Percentiles rank a stretch among this genome's conserved stretches.
phyloP scores from a whole-genome alignment of 2,888 invertebrate species.

The Heliconius sara region DNA sequence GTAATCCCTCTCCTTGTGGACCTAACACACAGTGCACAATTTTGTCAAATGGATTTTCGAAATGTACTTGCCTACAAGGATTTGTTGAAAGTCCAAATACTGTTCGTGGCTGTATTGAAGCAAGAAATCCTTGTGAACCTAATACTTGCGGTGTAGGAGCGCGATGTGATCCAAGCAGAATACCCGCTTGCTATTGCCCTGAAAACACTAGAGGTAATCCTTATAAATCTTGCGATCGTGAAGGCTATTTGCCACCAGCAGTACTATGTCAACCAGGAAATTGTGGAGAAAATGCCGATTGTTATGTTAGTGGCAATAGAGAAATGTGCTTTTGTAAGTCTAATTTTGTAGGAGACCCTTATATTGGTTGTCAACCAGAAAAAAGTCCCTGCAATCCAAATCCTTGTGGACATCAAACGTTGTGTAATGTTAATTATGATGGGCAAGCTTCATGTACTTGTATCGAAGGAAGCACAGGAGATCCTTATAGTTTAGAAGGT shows the following conservation, averaged over 20 bases:
- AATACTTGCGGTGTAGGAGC: constrained; percentile 92
- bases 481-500: constrained; percentile 88
- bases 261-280: constrained; percentile 91
- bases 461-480: constrained; percentile 89
- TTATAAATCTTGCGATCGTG: constrained; percentile 88
- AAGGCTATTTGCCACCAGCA: constrained; percentile 80
- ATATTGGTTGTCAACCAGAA: constrained; percentile 88
- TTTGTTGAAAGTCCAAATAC: constrained; percentile 95
- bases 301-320: constrained; percentile 91
- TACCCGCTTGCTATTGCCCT: constrained; percentile 94
- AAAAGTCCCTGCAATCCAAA: constrained; percentile 90
- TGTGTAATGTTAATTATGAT: constrained; percentile 87
- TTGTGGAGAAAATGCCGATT: constrained; percentile 92
- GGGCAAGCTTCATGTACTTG: constrained; percentile 90
- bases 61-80: constrained; percentile 93
- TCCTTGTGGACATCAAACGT: constrained; percentile 91
- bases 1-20: constrained; percentile 93
- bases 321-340: constrained; percentile 93
- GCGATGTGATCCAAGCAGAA: constrained; percentile 90
- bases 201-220: constrained; percentile 92
- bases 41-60: constrained; percentile 90
- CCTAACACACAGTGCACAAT: constrained; percentile 93
- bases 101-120: constrained; percentile 91
- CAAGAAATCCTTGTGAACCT: constrained; percentile 91
- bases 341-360: constrained; percentile 91